Evolutionary conservation across 2,113 vertebrate species (phyloP), one percentile per base, ranked within the genome.

Genomic region (Eulemur rufifrons): DNA sequence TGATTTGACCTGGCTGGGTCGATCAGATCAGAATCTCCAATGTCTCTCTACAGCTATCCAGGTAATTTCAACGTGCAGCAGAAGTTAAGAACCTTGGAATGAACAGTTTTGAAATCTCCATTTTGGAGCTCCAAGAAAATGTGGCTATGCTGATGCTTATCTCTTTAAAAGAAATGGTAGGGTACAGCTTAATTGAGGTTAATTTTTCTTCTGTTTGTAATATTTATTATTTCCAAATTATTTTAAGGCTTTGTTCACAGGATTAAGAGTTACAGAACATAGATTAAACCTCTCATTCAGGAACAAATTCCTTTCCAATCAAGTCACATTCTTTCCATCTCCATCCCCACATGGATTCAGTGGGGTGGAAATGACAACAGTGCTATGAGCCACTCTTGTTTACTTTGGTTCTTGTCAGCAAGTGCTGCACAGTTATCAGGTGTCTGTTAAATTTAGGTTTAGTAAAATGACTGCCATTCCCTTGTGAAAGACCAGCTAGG

Each of bases 241-340:
- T 61, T 9, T 5, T 23, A 71, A 82, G 84, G 12, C 20, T 85
- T 52, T 32, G 69, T 74, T 71, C 42, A 94, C 2, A 94, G 71
- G 59, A 89, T 87, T 91, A 68, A 81, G 73, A 82, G 64, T 54
- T 76, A 95, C 50, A 97, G 76, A 76, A 93, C 59, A 69, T 7
- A 96, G 80, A 90, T 74, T 84, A 74, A 74, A 74, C 47, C 20
- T 89, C 34, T 37, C 20, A 56, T 45, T 94, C 39, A 54, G 12
- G 9, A 80, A 81, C 42, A 93, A 95, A 94, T 92, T 97, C 84
- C 64, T 96, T 93, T 95, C 34, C n/a, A 61, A 59, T 64, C 81
- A 91, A 78, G 47, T 81, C 63, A 86, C 61, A 82, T 59, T 88
- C 5, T 91, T 86, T 80, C 69, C 73, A 3, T 25, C 45, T 8